Base-by-base conservation (phyloP, 2,797 vertebrate species). In the Poecilia gillii region DNA sequence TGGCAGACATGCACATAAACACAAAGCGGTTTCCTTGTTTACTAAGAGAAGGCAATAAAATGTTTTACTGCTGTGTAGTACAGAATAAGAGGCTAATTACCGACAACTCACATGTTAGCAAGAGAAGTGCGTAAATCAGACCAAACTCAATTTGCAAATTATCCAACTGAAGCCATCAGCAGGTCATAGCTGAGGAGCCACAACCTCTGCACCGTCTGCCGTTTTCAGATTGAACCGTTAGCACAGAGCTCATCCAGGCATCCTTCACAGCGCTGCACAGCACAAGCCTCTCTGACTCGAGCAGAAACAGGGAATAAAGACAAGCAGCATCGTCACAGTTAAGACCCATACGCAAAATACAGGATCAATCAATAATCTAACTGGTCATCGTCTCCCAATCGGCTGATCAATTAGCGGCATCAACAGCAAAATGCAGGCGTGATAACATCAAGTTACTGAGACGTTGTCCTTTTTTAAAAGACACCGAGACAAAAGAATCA, bases 11-110 rank as follows among this genome's bases (percentile, higher is more conserved):
- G 74, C 77, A 53, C 1, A 0, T 57, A 43, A 57, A 85, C 75
- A 82, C 84, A 78, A 78, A 79, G 89, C 66, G 76, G 82, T 87
- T 88, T 87, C 78, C 81, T 76, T 87, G 85, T 91, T 86, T 84
- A 88, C 85, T 23, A 13, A 86, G 62, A 68, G 57, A 49, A 9
- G 81, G 82, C 82, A 80, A 77, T 90, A 87, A 91, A 89, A 81
- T n/a, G 51, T 84, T 91, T 92, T 86, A 87, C 78, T 86, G 75
- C 83, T 14, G 87, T 82, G 81, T 77, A 45, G 79, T 53, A 36
- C 57, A 83, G 71, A 47, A 74, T 55, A 33, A 78, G 59, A 80
- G 55, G 74, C 76, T 81, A 86, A 92, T 90, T 89, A 83, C 83
- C 76, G 87, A 68, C 79, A 72, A 73, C 36, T 4, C 75, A 72